phyloP scores from a whole-genome alignment of 2,113 vertebrate genomes.

The Caretta caretta region DNA sequence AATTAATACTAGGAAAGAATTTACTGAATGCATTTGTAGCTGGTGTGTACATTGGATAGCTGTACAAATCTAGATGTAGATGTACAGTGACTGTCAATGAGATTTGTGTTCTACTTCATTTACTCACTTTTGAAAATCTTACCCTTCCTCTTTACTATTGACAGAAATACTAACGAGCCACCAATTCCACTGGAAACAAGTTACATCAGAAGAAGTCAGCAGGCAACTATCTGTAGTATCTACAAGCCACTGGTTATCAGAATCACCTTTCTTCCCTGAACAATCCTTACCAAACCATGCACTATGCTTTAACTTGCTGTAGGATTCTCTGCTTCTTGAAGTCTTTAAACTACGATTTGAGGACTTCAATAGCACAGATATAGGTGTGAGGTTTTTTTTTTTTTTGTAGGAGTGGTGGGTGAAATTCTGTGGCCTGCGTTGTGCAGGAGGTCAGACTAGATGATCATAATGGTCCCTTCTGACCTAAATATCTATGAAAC shows the following conservation, averaged over 20 bases:
- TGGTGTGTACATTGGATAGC: background rate
- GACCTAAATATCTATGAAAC: too few relatives aligned
- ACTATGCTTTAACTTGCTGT: background rate
- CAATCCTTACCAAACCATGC: background rate
- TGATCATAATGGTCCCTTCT: too few relatives aligned
- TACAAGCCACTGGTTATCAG: background rate
- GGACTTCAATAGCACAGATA: too few relatives aligned
- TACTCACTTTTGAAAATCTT: background rate
- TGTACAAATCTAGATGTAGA: background rate
- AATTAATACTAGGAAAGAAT: background rate
- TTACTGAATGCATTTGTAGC: background rate
- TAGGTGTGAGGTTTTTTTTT: too few relatives aligned
- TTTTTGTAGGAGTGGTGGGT: too few relatives aligned
- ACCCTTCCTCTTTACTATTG: accelerated
- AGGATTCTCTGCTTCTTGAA: too few relatives aligned
- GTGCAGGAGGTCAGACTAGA: too few relatives aligned
- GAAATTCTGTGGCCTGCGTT: too few relatives aligned
- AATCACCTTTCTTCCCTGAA: background rate
- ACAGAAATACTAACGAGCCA: background rate
- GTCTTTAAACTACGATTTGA: too few relatives aligned
- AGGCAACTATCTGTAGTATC: background rate
- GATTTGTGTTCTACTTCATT: background rate
- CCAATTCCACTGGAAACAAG: background rate
- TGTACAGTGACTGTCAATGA: background rate
- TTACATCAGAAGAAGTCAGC: background rate